Evolutionary conservation across 2,888 invertebrate species (phyloP).

Genomic region (Eristalis arbustorum): DNA sequence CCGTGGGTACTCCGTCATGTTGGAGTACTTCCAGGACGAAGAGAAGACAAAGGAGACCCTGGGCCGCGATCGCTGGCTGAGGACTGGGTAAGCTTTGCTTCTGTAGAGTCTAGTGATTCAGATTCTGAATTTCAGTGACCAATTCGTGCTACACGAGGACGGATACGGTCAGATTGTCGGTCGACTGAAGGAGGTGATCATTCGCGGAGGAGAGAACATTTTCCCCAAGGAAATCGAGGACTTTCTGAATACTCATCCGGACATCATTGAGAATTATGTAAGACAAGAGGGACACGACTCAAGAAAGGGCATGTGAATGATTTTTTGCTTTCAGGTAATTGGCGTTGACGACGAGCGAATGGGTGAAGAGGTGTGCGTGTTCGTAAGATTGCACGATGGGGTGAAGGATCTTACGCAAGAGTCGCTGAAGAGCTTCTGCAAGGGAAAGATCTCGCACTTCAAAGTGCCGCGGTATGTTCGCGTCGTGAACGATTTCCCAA

Average conservation of each 20-base stretch:
- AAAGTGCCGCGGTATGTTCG: slow-evolving; percentile 88
- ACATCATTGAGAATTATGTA: slow-evolving; percentile 86
- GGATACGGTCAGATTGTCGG: slow-evolving; percentile 87
- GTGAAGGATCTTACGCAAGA: slow-evolving; percentile 81
- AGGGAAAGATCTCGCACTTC: slow-evolving; percentile 87
- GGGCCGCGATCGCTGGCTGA: slow-evolving; percentile 86
- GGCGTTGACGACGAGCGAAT: slow-evolving; percentile 86
- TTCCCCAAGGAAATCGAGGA: slow-evolving; percentile 91
- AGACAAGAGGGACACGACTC: slow-evolving; percentile 12
- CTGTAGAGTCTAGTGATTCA: neutral
- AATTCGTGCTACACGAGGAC: slow-evolving; percentile 84
- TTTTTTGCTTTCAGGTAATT: slow-evolving; percentile 81
- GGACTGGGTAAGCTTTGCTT: slow-evolving; percentile 83
- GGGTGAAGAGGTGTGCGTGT: slow-evolving; percentile 87
- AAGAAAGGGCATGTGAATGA: neutral
- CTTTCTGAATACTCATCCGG: slow-evolving; percentile 85
- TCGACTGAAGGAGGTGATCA: slow-evolving; percentile 88
- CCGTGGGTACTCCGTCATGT: slow-evolving; percentile 87
- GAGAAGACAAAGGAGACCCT: slow-evolving; percentile 86
- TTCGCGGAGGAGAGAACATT: slow-evolving; percentile 91
- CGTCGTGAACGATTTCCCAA: slow-evolving; percentile 86
- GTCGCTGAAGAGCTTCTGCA: slow-evolving; percentile 84
- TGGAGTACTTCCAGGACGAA: slow-evolving; percentile 88
- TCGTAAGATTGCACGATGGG: slow-evolving; percentile 82
- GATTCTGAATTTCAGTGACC: slow-evolving; percentile 75